A percentile compares a stretch with the other conserved stretches of the same genome.
These are phyloP conservation scores for Patagioenas fasciata DNA, from an alignment of 2,113 vertebrate species.

Conservation along the genomic window DNA sequence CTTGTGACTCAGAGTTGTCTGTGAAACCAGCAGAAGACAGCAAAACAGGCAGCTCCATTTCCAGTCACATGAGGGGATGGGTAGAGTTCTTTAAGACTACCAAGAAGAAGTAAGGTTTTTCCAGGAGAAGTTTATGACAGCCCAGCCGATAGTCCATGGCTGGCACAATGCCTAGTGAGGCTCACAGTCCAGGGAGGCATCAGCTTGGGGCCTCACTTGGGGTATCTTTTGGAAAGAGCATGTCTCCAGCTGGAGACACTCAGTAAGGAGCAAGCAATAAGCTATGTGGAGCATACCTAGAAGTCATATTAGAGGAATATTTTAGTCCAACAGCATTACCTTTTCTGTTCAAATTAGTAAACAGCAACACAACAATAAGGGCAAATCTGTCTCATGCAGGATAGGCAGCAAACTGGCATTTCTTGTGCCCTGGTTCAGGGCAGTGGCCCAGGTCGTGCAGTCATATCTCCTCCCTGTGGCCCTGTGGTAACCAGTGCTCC, in stretches of 20 bases:
- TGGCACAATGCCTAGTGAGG: neutral
- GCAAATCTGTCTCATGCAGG: neutral
- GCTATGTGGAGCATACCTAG: neutral
- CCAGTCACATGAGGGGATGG: neutral
- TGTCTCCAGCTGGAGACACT: neutral
- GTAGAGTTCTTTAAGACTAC: neutral
- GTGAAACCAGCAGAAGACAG: neutral
- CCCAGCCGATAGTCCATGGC: neutral
- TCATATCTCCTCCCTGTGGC: neutral
- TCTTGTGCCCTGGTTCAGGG: neutral
- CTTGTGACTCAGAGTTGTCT: neutral
- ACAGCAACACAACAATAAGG: neutral
- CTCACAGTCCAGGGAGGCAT: neutral
- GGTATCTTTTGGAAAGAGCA: neutral
- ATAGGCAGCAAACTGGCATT: neutral
- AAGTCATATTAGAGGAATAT: neutral
- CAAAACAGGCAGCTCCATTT: neutral
- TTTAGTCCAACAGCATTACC: neutral
- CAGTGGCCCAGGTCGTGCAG: neutral
- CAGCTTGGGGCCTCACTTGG: rapidly evolving
- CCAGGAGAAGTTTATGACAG: neutral
- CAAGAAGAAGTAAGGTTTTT: neutral
- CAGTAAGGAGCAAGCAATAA: neutral
- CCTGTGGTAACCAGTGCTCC: neutral
- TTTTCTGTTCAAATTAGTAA: neutral